Conservation (phyloP, 2,888 invertebrate species). For the Zygaena filipendulae region DNA sequence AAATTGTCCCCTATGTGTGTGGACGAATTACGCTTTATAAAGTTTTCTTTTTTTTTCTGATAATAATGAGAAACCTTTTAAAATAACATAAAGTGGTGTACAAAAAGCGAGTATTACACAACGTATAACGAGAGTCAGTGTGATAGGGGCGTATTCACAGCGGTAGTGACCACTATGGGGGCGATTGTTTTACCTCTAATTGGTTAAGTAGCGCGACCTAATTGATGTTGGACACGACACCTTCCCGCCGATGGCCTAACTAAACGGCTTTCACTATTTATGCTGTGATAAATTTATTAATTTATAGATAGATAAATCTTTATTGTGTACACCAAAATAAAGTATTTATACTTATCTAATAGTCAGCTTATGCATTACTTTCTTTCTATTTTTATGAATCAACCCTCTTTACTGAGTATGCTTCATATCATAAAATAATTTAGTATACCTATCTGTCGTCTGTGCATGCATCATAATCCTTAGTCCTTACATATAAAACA, state of each 20-base stretch:
- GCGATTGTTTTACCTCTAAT: conserved; percentile 63
- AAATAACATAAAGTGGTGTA: conserved; percentile 57
- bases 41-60: conserved; percentile 44
- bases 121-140: no score
- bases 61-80: conserved; percentile 56
- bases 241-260: conserved; percentile 12
- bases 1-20: conserved; percentile 59
- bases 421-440: no score
- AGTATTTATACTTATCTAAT: no score
- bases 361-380: no score
- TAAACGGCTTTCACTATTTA: not conserved
- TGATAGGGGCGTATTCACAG: conserved; percentile 66
- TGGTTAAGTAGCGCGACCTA: conserved; percentile 61
- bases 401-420: no score
- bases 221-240: conserved; percentile 54
- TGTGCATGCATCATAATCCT: no score
- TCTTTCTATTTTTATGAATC: no score
- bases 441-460: no score
- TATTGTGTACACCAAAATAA: no score
- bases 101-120: conserved; percentile 40
- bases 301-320: no score
- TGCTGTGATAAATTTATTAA: not conserved
- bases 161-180: conserved; percentile 40
- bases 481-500: no score
- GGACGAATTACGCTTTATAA: conserved; percentile 29